phyloP scores from a whole-genome alignment of 1,140 invertebrate species.

The Drosophila punjabiensis region DNA sequence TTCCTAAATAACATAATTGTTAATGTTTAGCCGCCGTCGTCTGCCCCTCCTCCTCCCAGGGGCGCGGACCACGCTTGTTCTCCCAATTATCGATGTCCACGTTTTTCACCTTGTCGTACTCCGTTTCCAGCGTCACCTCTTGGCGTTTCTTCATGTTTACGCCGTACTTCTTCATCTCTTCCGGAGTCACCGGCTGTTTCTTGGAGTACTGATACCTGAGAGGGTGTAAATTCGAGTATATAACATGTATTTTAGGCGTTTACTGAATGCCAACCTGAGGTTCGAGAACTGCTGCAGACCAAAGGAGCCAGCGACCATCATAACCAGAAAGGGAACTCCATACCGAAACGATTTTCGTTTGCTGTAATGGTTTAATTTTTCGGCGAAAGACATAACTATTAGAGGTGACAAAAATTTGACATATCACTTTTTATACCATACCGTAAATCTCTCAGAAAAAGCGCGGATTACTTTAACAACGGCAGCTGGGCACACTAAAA shows the following conservation, averaged over 20 bases:
- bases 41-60: conserved; percentile 89
- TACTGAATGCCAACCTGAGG: conserved; percentile 86
- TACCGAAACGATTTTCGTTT: conserved; percentile 76
- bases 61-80: conserved; percentile 91
- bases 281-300: conserved; percentile 90
- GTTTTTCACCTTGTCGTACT: conserved; percentile 90
- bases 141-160: conserved; percentile 88
- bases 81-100: conserved; percentile 93
- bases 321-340: conserved; percentile 89
- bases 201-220: conserved; percentile 90
- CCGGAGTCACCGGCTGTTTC: conserved; percentile 87
- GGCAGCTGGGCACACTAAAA: no score
- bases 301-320: conserved; percentile 90
- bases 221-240: background rate
- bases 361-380: conserved; percentile 67
- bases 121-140: conserved; percentile 90
- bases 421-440: background rate
- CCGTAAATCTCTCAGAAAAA: background rate
- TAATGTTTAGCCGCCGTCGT: conserved; percentile 48
- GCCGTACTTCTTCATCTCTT: conserved; percentile 89
- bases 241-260: background rate
- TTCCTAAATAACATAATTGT: conserved; percentile 4
- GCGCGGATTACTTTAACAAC: no score
- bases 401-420: background rate
- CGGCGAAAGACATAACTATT: conserved; percentile 60